Evolutionary conservation across 23 tunicate species (phyloP).

Genomic region (Ciona savignyi): DNA sequence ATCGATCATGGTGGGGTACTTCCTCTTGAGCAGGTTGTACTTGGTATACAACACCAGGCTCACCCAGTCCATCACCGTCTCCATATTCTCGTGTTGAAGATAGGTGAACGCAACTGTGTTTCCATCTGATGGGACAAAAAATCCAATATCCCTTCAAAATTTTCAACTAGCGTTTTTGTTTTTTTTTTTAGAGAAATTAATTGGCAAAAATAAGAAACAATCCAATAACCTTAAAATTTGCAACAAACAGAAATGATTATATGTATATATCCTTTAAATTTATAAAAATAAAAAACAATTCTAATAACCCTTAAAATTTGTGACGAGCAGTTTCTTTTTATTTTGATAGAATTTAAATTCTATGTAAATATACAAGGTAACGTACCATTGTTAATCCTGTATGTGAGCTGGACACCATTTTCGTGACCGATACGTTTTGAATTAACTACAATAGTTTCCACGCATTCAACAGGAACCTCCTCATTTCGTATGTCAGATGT

Average conservation of each 20-base stretch:
- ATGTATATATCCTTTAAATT: no score
- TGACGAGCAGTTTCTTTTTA: no score
- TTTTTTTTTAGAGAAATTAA: no score
- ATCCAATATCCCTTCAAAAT: no score
- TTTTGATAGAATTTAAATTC: no score
- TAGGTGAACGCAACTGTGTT: constrained; percentile 60
- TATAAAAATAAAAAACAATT: no score
- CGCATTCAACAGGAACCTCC: constrained; percentile 67
- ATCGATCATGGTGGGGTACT: constrained; percentile 39
- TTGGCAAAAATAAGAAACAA: no score
- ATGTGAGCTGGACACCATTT: constrained; percentile 81
- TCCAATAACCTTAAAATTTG: no score
- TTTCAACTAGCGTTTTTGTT: no score
- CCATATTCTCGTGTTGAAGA: constrained; percentile 88
- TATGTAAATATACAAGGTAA: no score
- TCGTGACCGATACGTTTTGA: constrained; percentile 85
- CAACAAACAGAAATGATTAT: no score
- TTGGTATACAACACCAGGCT: constrained; percentile 71
- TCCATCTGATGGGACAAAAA: constrained; percentile 30
- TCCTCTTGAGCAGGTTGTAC: constrained; percentile 57
- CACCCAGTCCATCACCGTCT: constrained; percentile 86
- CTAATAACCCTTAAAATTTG: no score
- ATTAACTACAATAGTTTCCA: constrained; percentile 81
- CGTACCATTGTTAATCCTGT: constrained; percentile 21
- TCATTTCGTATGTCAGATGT: constrained; percentile 79